Base-by-base conservation (phyloP, 2,113 vertebrate species). In the Delphinus delphis region DNA sequence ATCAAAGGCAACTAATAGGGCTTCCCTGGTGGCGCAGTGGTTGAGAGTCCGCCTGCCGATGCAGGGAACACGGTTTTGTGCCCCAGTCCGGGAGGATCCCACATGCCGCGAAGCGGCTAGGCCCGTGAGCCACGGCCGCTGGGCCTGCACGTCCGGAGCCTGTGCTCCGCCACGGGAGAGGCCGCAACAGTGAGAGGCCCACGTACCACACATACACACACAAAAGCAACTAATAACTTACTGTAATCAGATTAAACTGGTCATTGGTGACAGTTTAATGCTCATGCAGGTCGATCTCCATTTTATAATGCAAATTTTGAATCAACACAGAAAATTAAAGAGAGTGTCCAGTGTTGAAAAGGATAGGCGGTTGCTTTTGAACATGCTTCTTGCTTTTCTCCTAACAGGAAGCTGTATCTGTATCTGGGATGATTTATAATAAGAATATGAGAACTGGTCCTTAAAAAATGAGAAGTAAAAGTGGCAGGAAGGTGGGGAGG, bases 401-500 rank as follows among this genome's bases (percentile, higher is more conserved):
- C 25, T 50, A 93, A 85, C 82, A 93, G 82, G 90, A 85, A 91
- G 50, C 18, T 73, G 62, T 20, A 62, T 67, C 50, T 77, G 31
- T 71, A 65, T 84, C 17, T 68, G 71, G 31, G 41, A 47, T 36
- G 25, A 68, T 76, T 85, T 81, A 18, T 89, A 85, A 65, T 20
- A 84, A 95, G 63, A 95, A 91, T 68, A 84, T 58, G 65, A 74
- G 71, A 96, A 90, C 47, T 38, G 36, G 7, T 47, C 21, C 50
- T 90, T 93, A 80, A 90, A 87, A 93, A 94, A 6, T 79, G 38
- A 70, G 90, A 97, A 96, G 81, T 85, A 50, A 93, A 93, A 91
- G 50, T 63, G 0, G 36, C 71, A 91, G 6, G 18, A n/a, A 81
- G 14, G 18, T 65, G 26, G 15, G 38, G 8, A 60, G 15, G 21